A percentile compares a stretch with the other conserved stretches of the same genome.
phyloP scores from a whole-genome alignment of 2,113 vertebrate species.

The Oophaga pumilio region DNA sequence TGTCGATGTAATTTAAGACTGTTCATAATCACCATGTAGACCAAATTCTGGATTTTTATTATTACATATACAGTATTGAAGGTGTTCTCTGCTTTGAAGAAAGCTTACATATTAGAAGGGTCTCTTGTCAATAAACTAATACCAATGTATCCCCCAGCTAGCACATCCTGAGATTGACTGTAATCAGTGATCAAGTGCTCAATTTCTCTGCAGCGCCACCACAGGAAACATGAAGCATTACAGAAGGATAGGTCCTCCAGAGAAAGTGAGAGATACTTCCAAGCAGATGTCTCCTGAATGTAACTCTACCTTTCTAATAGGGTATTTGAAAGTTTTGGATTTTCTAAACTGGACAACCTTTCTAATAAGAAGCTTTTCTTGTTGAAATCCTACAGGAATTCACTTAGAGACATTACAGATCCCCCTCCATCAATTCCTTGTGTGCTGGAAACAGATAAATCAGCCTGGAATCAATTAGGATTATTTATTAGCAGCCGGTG shows the following conservation, averaged over 20 bases:
- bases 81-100: too few species aligned
- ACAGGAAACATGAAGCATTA: neutral
- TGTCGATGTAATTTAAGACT: too few species aligned
- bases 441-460: slow-evolving; percentile 16
- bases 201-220: neutral
- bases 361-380: neutral
- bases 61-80: too few species aligned
- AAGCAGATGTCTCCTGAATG: too few species aligned
- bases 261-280: neutral
- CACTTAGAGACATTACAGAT: neutral
- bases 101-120: too few species aligned
- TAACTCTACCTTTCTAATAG: neutral
- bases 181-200: neutral
- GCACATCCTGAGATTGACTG: neutral
- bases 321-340: neutral
- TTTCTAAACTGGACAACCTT: neutral
- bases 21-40: too few species aligned
- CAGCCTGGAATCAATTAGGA: slow-evolving; percentile 44
- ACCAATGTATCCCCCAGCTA: neutral
- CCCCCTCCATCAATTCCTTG: neutral
- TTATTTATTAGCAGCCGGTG: slow-evolving; percentile 31
- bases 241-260: neutral
- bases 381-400: neutral
- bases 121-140: too few species aligned
- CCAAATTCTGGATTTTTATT: too few species aligned